Base-by-base conservation (phyloP, 2,113 vertebrate genomes). In the rat (Rattus norvegicus) region DNA sequence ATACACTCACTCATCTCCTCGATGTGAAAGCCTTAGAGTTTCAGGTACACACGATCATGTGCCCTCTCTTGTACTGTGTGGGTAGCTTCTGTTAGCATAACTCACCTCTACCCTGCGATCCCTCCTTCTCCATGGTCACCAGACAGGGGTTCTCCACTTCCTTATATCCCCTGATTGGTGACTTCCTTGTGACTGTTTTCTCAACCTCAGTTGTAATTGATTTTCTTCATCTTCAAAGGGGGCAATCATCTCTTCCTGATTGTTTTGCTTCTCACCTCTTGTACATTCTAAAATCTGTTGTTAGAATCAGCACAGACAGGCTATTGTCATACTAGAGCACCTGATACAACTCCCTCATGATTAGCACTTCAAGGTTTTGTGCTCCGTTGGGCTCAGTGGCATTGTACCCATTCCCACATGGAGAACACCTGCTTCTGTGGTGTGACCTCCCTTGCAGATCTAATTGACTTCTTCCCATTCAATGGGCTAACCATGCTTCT, bases 61-160 rank as follows among this genome's bases (percentile, higher is more conserved):
- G 14, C 81, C 52, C 2, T 0, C 4, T 43, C 43, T 43, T 4
- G 0, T 4, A 16, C 30, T 19, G 0, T 5, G 7, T 2, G 11
- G 2, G 56, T 2, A 4, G 72, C 10, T 56, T 26, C 1, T 7
- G 10, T 47, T 17, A 16, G 4, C 9, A 26, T 4, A 8, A 8
- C 7, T 17, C 2, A 24, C 24, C 20, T 1, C 4, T 76, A 39
- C 7, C 28, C 4, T 65, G 11, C 39, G 59, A 56, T 43, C 39
- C 8, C n/a, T 17, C 43, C 61, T 90, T 61, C 79, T 76, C 36
- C 39, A n/a, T 20, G 0, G 6, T 56, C 54, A 59, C 39, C 47
- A 49, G 59, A 19, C n/a, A 47, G 12, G 17, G 36, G 4, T 20
- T 7, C 11, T 14, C 28, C 0, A 2, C 4, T 2, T 94, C 67